phyloP scores from a whole-genome alignment of 2,888 invertebrate species.

The Xestia sexstrigata region DNA sequence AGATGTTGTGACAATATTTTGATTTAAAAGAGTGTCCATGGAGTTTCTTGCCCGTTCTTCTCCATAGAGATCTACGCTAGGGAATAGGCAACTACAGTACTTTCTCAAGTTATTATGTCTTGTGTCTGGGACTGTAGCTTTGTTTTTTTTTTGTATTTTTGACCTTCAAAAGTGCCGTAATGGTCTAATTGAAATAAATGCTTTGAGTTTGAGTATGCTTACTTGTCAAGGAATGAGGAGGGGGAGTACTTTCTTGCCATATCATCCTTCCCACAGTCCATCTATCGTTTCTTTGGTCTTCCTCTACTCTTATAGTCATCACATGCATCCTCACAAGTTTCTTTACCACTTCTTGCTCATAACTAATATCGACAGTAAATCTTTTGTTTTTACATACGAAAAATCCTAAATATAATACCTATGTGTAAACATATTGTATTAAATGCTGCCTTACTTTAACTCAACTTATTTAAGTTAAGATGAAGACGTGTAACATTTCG shows the following conservation, averaged over 20 bases:
- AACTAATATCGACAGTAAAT: background rate
- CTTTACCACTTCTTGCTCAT: background rate
- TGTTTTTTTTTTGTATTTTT: too few relatives aligned
- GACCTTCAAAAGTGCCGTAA: too few relatives aligned
- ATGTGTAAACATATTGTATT: constrained; percentile 3
- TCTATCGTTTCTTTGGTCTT: background rate
- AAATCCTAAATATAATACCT: background rate
- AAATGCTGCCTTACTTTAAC: constrained; percentile 1
- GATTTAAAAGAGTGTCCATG: too few relatives aligned
- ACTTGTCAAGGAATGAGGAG: too few relatives aligned
- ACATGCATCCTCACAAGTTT: background rate
- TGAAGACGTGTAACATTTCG: constrained; percentile 27
- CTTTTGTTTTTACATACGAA: background rate
- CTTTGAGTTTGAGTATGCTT: too few relatives aligned
- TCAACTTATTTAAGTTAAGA: constrained; percentile 22
- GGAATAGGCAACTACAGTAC: too few relatives aligned
- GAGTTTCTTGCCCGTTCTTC: too few relatives aligned
- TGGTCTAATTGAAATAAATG: too few relatives aligned
- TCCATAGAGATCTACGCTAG: too few relatives aligned
- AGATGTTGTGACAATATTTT: too few relatives aligned
- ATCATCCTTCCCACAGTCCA: background rate
- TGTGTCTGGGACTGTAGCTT: too few relatives aligned
- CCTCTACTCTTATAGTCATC: background rate
- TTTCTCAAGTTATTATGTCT: too few relatives aligned
- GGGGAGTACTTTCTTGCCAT: background rate